These are phyloP conservation scores for Dorcus parallelipipedus DNA, from an alignment of 2,888 invertebrate species.

Conservation along the genomic window DNA sequence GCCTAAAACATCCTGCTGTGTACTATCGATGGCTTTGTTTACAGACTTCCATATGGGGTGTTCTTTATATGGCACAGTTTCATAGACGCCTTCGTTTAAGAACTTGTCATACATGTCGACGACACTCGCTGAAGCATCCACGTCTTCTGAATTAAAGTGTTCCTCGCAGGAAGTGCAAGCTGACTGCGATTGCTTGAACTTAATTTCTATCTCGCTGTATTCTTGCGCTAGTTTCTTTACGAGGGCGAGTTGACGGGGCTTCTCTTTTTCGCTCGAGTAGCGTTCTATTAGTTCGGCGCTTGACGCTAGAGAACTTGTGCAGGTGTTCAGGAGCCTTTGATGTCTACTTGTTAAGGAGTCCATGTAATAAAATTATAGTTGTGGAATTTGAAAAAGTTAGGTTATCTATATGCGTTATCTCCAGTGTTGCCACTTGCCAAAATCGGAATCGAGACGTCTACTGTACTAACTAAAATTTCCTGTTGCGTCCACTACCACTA, in stretches of 20 bases:
- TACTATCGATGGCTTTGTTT: not conserved
- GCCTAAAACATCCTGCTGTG: not conserved
- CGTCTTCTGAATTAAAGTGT: slow-evolving; percentile 4
- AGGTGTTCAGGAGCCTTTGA: not conserved
- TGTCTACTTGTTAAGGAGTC: not conserved
- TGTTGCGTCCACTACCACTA: no score
- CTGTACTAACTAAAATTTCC: no score
- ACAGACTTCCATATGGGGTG: slow-evolving; percentile 3
- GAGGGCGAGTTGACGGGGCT: not conserved
- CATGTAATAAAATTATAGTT: no score
- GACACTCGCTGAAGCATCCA: not conserved
- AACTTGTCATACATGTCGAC: not conserved
- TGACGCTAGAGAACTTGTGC: slow-evolving; percentile 1
- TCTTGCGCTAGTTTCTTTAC: slow-evolving; percentile 5
- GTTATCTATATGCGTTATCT: no score
- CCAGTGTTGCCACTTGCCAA: no score
- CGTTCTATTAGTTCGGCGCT: slow-evolving; percentile 3
- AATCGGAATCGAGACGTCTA: no score
- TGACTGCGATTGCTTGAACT: not conserved
- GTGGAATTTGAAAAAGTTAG: no score
- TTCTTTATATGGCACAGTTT: not conserved
- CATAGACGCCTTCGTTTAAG: not conserved
- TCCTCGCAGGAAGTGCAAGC: not conserved
- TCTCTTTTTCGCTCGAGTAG: slow-evolving; percentile 3
- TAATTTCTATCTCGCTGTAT: slow-evolving; percentile 2